A percentile compares a stretch with the other conserved stretches of the same genome.
Evolutionary conservation across 2,113 vertebrate genomes (phyloP).

Genomic region (Rissa tridactyla): DNA sequence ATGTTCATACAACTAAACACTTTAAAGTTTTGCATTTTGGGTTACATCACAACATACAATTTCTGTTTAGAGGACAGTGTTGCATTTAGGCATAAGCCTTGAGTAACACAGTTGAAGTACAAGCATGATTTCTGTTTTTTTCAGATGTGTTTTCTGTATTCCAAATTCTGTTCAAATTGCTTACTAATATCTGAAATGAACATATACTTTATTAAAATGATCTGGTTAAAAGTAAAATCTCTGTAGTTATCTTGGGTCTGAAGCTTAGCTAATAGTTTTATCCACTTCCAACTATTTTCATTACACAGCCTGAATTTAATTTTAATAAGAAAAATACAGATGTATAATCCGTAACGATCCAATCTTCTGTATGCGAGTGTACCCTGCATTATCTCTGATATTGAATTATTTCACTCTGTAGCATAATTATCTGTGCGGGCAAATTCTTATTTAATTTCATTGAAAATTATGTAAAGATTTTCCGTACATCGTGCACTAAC

Average conservation of each 20-base stretch:
- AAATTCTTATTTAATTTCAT: conserved; percentile 64
- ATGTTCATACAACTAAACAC: background rate
- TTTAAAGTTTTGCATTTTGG: background rate
- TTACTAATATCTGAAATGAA: background rate
- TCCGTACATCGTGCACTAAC: background rate
- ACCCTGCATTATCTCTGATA: background rate
- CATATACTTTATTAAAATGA: background rate
- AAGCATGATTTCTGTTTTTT: background rate
- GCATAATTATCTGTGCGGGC: background rate
- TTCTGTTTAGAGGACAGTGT: background rate
- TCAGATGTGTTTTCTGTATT: background rate
- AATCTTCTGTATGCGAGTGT: background rate
- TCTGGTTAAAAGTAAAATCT: background rate
- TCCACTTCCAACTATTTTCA: background rate
- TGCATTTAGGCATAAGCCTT: background rate
- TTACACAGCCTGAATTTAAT: background rate
- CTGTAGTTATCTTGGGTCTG: background rate
- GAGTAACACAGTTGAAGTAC: background rate
- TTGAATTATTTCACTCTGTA: conserved; percentile 13
- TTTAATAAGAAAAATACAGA: background rate
- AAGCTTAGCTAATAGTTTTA: background rate
- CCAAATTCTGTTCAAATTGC: background rate
- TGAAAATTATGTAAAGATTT: conserved; percentile 65
- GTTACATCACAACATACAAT: background rate
- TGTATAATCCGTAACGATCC: background rate